phyloP scores from a whole-genome alignment of 2,888 invertebrate species.

The Sialis fuliginosa region DNA sequence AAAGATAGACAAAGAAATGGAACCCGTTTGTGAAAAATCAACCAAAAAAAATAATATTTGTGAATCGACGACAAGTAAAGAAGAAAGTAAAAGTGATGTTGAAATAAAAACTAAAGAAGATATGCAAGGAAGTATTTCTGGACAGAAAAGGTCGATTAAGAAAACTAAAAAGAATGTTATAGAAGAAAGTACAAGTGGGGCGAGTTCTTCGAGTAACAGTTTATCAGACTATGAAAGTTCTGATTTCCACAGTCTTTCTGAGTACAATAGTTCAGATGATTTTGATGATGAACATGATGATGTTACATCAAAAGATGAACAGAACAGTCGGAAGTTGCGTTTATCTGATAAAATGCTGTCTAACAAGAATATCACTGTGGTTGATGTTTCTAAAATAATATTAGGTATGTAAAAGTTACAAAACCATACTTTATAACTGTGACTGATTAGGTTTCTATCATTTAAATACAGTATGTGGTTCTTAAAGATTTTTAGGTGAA shows the following conservation, averaged over 20 bases:
- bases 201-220: not conserved
- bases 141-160: not conserved
- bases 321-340: not conserved
- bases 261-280: not conserved
- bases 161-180: not conserved
- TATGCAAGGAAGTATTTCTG: not conserved
- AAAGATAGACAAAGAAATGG: conserved; percentile 4
- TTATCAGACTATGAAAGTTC: not conserved
- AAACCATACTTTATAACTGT: too few relatives aligned
- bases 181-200: not conserved
- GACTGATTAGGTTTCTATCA: too few relatives aligned
- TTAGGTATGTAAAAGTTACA: not conserved
- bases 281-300: not conserved
- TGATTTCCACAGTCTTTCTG: not conserved
- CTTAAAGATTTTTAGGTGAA: too few relatives aligned
- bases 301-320: not conserved
- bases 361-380: not conserved
- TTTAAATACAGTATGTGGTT: too few relatives aligned
- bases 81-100: not conserved
- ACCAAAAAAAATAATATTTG: not conserved
- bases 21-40: not conserved
- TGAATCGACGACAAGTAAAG: not conserved
- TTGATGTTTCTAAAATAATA: conserved; percentile 2
- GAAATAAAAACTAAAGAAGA: not conserved
- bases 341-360: not conserved